phyloP scores from a whole-genome alignment of 2,888 invertebrate species.

The Tortrix viridana region DNA sequence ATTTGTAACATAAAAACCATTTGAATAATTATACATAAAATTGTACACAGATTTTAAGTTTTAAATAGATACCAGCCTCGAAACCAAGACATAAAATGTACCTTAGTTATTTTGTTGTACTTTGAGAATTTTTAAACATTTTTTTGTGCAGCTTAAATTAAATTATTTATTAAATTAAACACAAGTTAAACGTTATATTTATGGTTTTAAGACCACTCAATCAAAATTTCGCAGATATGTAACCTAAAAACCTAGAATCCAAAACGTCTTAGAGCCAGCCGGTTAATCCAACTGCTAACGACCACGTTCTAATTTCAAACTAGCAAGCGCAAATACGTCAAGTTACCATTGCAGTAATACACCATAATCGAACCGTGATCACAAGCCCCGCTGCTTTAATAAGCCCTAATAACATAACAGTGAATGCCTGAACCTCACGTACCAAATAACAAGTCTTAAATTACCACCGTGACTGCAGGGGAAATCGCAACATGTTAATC shows the following conservation, averaged over 20 bases:
- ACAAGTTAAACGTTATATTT: too few species aligned
- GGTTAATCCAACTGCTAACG: not conserved
- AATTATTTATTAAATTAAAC: too few species aligned
- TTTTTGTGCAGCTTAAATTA: too few species aligned
- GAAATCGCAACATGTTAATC: slow-evolving; percentile 70
- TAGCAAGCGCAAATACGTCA: slow-evolving; percentile 39
- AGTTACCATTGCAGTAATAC: slow-evolving; percentile 33
- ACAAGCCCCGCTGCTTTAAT: slow-evolving; percentile 54
- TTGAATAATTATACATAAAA: too few species aligned
- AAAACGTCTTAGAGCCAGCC: not conserved
- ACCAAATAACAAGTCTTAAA: slow-evolving; percentile 62
- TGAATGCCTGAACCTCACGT: slow-evolving; percentile 52
- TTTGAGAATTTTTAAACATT: too few species aligned
- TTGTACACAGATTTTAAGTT: too few species aligned
- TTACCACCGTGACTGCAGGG: slow-evolving; percentile 55
- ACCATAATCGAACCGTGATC: slow-evolving; percentile 56
- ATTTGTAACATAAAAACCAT: too few species aligned
- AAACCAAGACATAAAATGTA: too few species aligned
- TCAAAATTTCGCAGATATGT: not conserved
- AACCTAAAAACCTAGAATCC: not conserved
- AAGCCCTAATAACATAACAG: slow-evolving; percentile 56
- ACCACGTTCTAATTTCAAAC: slow-evolving; percentile 25
- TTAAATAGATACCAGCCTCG: too few species aligned
- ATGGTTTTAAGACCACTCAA: too few species aligned
- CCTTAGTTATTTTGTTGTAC: too few species aligned